Base-by-base conservation (phyloP, 2,113 vertebrate genomes). In the Galeopterus variegatus region DNA sequence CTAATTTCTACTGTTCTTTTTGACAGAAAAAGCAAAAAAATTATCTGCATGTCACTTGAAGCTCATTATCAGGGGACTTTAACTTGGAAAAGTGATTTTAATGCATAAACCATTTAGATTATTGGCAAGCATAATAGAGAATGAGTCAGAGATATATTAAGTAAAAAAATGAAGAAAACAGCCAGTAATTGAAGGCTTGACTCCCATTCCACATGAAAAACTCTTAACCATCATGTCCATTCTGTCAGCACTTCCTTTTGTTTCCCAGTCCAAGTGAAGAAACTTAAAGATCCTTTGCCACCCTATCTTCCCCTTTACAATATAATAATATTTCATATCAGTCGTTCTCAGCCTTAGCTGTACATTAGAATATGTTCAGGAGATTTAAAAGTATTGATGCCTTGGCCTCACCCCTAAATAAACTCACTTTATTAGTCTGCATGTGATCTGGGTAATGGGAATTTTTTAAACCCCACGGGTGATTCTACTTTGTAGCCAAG, bases 21-120 rank as follows among this genome's bases (percentile, higher is more conserved):
- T 72, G 89, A 77, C 15, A 89, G 62, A 70, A 87, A 75, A 86
- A 81, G 56, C 33, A 81, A 70, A 92, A 96, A 92, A 96, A 60
- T 21, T 11, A 24, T 8, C 9, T 45, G 1, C 60, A 83, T 79
- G 23, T 72, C 19, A 89, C n/a, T 60, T 85, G 23, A 90, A 72
- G 5, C 81, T 80, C 33, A 72, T 45, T 73, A 50, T 81, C 23
- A 90, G 31, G 36, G n/a, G 14, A 80, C 28, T 79, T 73, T 33
- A 69, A 69, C 41, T 69, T 85, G 70, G 13, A 80, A 50, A 60
- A 86, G 36, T 14, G 7, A 93, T 50, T 94, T 80, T 50, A 73
- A 81, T 75, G 23, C 24, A 58, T 58, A 26, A 90, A 26, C 23
- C 5, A 26, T 65, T 73, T 64, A 64, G 45, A 90, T 85, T 90